These are phyloP conservation scores for Drosophila incognita DNA, from an alignment of 2,888 invertebrate genomes.

Conservation along the genomic window DNA sequence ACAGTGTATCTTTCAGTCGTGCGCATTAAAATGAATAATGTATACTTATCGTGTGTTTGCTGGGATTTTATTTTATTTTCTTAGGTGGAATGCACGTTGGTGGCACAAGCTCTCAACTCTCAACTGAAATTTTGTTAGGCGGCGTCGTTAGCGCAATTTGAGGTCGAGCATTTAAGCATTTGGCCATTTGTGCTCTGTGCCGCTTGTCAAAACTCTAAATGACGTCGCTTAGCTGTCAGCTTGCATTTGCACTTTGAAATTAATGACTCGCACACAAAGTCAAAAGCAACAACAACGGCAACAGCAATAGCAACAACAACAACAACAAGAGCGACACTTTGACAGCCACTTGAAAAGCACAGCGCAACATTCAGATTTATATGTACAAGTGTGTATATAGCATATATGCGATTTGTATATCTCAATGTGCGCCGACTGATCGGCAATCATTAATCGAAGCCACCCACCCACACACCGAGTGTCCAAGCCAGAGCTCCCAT, in stretches of 20 bases:
- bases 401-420: conserved; percentile 24
- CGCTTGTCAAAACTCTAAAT: conserved; percentile 78
- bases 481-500: conserved; percentile 20
- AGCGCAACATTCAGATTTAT: conserved; percentile 14
- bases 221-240: conserved; percentile 79
- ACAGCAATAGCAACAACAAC: conserved; percentile 7
- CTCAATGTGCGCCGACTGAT: conserved; percentile 58
- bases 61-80: conserved; percentile 21
- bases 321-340: conserved; percentile 42
- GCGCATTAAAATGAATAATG: conserved; percentile 3
- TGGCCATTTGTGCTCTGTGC: conserved; percentile 65
- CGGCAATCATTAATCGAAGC: conserved; percentile 55
- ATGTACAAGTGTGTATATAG: conserved; percentile 5
- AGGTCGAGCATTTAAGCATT: conserved; percentile 67
- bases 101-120: conserved; percentile 67
- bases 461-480: conserved; percentile 66
- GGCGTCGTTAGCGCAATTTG: conserved; percentile 44
- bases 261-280: conserved; percentile 54
- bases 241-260: conserved; percentile 79
- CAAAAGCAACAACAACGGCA: conserved; percentile 30
- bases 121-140: conserved; percentile 36
- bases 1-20: conserved; percentile 15
- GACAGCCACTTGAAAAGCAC: conserved; percentile 73
- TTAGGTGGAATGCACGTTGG: conserved; percentile 72
- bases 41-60: conserved; percentile 19